Evolutionary conservation across 2,113 vertebrate genomes (phyloP).

Genomic region (Sciurus niger): DNA sequence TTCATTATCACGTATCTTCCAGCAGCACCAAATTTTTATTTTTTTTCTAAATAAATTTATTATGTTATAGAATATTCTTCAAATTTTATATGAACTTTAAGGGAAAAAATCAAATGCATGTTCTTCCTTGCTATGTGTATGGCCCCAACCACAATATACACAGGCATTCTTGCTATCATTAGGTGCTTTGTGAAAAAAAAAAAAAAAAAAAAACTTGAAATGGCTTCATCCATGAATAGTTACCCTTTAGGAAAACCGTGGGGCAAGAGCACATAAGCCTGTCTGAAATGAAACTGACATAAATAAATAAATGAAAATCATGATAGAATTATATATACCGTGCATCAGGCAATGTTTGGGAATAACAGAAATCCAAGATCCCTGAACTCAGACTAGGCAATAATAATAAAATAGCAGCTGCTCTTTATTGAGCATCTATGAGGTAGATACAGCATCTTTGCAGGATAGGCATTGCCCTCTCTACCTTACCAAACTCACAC

Average conservation of each 20-base stretch:
- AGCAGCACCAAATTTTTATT: not conserved
- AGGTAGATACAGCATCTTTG: accelerated
- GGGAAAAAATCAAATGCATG: not conserved
- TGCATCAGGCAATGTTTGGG: not conserved
- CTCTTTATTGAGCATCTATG: not conserved
- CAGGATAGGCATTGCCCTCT: accelerated
- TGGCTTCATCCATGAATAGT: not conserved
- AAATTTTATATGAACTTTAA: not conserved
- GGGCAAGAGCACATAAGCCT: not conserved
- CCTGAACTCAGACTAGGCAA: not conserved
- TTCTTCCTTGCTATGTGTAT: not conserved
- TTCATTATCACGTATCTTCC: not conserved
- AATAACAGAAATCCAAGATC: not conserved
- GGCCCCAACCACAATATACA: not conserved
- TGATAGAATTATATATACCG: too few relatives aligned
- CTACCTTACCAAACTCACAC: not conserved
- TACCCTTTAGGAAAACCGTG: not conserved
- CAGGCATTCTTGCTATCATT: accelerated
- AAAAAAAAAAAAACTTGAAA: not conserved
- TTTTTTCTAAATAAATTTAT: not conserved
- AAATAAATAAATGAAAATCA: not conserved
- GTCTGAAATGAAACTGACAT: not conserved
- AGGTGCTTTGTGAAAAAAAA: not conserved
- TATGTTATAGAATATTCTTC: not conserved
- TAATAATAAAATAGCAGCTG: not conserved